Conservation (phyloP, 1,140 invertebrate genomes). For the Belonocnema kinseyi region DNA sequence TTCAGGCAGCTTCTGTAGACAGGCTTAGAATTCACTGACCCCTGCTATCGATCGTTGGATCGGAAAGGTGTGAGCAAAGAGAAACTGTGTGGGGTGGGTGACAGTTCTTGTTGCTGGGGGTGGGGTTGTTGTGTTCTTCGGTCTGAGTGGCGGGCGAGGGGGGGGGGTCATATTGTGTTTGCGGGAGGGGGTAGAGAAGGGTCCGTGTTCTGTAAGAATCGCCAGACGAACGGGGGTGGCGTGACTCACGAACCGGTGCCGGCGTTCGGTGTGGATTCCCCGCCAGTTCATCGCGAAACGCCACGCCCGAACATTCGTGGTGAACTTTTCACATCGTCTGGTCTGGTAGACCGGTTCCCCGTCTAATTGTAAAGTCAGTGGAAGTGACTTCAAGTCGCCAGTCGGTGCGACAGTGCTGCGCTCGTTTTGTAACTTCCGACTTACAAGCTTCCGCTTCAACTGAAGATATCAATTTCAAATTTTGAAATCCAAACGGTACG, state of each 20-base stretch:
- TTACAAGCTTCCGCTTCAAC: too few relatives aligned
- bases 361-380: constrained; percentile 35
- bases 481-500: too few relatives aligned
- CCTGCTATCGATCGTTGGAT: too few relatives aligned
- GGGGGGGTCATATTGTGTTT: constrained; percentile 18
- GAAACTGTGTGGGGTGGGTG: not conserved
- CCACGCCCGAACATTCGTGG: constrained; percentile 70
- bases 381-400: not conserved
- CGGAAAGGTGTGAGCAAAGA: not conserved
- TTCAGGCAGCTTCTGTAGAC: too few relatives aligned
- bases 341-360: constrained; percentile 41
- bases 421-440: constrained; percentile 37
- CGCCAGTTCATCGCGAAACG: constrained; percentile 73
- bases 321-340: constrained; percentile 49
- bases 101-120: constrained; percentile 34
- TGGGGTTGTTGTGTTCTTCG: constrained; percentile 39
- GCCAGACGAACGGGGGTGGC: constrained; percentile 56
- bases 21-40: too few relatives aligned
- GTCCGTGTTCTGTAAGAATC: constrained; percentile 46
- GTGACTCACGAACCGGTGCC: constrained; percentile 70
- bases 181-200: constrained; percentile 40
- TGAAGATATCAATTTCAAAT: too few relatives aligned
- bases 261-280: constrained; percentile 58
- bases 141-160: not conserved
- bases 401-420: constrained; percentile 31